Base-by-base conservation (phyloP, 2,797 vertebrate genomes). In the Syncerus caffer region DNA sequence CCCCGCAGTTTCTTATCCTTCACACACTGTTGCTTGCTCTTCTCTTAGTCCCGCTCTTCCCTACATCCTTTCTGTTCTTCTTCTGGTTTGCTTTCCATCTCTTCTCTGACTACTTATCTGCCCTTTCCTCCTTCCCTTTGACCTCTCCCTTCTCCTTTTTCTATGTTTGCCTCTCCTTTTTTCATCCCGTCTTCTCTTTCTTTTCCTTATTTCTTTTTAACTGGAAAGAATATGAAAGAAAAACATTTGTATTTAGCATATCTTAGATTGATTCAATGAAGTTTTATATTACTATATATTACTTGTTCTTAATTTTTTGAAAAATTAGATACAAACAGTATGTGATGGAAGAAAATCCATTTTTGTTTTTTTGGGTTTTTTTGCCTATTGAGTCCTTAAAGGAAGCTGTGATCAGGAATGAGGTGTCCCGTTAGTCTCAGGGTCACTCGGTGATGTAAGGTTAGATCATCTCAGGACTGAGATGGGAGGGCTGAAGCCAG, bases 241-340 rank as follows among this genome's bases (percentile, higher is more conserved):
- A 96, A 84, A 21, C 11, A 31, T 29, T 42, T 91, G 16, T 62
- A 34, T 8, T 19, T 90, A 85, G 53, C 50, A 74, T 45, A 87
- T 51, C 71, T 95, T 88, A 85, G 89, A 93, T 82, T 83, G 31
- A 95, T 82, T 95, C 47, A 86, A 51, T 25, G 50, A 79, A 86
- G 5, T 76, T 90, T 93, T 78, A 84, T 62, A 34, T 90, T 89
- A 95, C 45, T 85, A 57, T 76, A 57, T 29, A 38, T 87, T 85
- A 90, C 16, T 82, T 62, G 51, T 34, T 29, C 12, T 93, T 60
- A 62, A 89, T 95, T 95, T 27, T 1, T 1, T 0, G 2, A 92
- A n/a, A 78, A 83, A 84, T 38, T n/a, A 76, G 8, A 58, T 85
- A 38, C 45, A 51, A 67, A 93, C 8, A 45, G 58, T 76, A 58